Base-by-base conservation (phyloP, 30 jellyfish, hydroid and myxozoan species). In the Turritopsis rubra region DNA sequence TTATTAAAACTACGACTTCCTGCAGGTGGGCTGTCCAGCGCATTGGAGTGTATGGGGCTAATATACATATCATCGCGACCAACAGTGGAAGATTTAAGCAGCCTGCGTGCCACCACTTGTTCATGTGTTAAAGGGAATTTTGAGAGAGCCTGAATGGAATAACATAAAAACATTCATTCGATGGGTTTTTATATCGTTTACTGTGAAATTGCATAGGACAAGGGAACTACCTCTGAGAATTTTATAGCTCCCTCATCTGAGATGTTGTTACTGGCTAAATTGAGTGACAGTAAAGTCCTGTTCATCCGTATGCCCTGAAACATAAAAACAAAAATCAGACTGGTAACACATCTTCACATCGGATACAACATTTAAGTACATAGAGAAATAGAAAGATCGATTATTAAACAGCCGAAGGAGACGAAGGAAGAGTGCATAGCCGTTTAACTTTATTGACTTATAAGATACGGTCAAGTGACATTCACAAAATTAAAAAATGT, bases 251-350 rank as follows among this genome's bases (percentile, higher is more conserved):
- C 98, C 25, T 54, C 87, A 52, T 87, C 95, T 18, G 82, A 86
- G 29, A 92, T 88, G 18, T 80, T 75, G 66, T 92, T 92, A 81
- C 95, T 92, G 18, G 95, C 96, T 18, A 92, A 87, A 83, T 92
- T 87, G 16, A 92, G 79, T 8, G 98, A 87, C 70, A 92, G 80
- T 65, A 92, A 85, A 4, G 89, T 80, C 52, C 98, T 78, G 84
- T 92, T 92, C 93, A 92, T 88, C 21, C 96, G 95, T n/a, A 92
- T 75, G 13, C 96, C 98, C 98, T 92, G 83, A 16, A 74, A 68
- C 27, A n/a, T 28, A 52, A 30, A 28, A 75, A 72, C 60, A 3
- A 18, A 52, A 30, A n/a, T n/a, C n/a, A n/a, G n/a, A n/a, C n/a
- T n/a, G n/a, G n/a, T n/a, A n/a, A n/a, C n/a, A n/a, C n/a, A n/a